These are phyloP conservation scores for Mystacornis crossleyi DNA, from an alignment of 2,113 vertebrate species.

Conservation along the genomic window DNA sequence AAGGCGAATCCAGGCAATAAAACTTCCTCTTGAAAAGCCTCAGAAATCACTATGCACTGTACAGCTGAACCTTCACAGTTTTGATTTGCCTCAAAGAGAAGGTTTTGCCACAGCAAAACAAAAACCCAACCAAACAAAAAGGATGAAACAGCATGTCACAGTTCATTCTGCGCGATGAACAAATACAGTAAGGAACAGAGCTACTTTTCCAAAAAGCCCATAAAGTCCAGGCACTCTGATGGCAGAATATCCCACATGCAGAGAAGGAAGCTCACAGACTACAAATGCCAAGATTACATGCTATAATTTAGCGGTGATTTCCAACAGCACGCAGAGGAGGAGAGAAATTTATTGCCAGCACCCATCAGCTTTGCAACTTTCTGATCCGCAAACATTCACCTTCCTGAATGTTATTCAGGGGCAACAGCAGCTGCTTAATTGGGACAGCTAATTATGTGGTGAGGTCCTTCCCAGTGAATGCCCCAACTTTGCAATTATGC, in stretches of 20 bases:
- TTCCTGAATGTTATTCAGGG: background rate
- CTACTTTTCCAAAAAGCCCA: background rate
- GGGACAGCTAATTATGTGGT: slow-evolving; percentile 34
- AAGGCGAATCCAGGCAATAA: background rate
- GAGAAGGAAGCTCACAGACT: background rate
- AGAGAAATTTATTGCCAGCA: background rate
- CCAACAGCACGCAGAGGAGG: rapidly evolving
- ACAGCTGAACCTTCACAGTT: background rate
- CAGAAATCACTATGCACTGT: background rate
- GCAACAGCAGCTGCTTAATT: slow-evolving; percentile 20
- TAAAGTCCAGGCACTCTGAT: background rate
- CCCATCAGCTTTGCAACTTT: background rate
- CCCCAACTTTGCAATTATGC: background rate
- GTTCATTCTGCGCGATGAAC: background rate
- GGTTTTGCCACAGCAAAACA: background rate
- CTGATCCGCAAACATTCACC: background rate
- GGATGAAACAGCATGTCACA: background rate
- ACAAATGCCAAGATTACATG: background rate
- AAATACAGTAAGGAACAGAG: background rate
- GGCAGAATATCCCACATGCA: background rate
- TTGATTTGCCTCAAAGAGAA: background rate
- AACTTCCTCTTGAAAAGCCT: background rate
- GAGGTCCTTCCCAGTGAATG: background rate
- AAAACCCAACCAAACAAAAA: background rate
- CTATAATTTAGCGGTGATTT: background rate